phyloP scores from a whole-genome alignment of 2,888 invertebrate genomes.

The Lasioglossum villosulum region DNA sequence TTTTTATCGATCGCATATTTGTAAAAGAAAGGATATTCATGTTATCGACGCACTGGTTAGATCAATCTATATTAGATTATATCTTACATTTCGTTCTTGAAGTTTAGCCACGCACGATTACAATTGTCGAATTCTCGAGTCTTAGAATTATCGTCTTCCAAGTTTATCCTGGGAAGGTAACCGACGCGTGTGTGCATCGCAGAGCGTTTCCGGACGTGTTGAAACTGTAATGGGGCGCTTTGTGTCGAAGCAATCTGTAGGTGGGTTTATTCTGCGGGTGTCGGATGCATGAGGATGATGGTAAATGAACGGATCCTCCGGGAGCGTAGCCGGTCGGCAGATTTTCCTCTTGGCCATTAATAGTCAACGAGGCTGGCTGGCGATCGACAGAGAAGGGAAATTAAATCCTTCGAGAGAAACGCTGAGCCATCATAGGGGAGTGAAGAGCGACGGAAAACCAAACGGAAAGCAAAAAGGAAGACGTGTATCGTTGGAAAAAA shows the following conservation, averaged over 20 bases:
- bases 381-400: slow-evolving; percentile 46
- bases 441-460: background rate
- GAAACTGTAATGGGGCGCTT: slow-evolving; percentile 29
- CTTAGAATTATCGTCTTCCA: background rate
- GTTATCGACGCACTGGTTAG: no score
- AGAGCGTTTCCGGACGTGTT: background rate
- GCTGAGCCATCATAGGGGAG: background rate
- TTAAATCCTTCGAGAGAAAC: slow-evolving; percentile 50
- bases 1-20: no score
- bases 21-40: no score
- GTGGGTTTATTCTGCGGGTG: slow-evolving; percentile 55
- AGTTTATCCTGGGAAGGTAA: background rate
- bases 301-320: slow-evolving; percentile 46
- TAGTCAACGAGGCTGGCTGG: slow-evolving; percentile 56
- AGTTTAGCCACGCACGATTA: no score
- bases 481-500: background rate
- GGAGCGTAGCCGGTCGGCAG: slow-evolving; percentile 14
- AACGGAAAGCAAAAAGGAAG: background rate
- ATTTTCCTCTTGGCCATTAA: slow-evolving; percentile 57
- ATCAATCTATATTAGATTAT: no score
- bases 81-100: background rate
- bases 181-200: background rate
- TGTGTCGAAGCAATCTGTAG: slow-evolving; percentile 13
- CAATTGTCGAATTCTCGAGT: background rate
- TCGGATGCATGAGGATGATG: slow-evolving; percentile 51